A percentile compares a stretch with the other conserved stretches of the same genome.
Conservation (phyloP, 1,140 invertebrate genomes). For the Saccostrea echinata region DNA sequence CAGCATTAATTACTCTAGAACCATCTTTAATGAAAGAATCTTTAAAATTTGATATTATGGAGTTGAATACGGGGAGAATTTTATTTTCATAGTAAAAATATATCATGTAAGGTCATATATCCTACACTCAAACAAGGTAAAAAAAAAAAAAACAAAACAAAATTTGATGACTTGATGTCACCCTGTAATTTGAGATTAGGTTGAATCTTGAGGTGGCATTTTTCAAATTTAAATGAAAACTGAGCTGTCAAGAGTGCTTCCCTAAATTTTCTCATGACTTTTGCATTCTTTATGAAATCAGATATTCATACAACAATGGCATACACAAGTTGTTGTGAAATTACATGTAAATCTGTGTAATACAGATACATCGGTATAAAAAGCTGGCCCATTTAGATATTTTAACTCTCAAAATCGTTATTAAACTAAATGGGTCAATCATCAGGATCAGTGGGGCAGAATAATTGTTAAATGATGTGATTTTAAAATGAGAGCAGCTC, state of each 20-base stretch:
- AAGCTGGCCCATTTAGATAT: background rate
- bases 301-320: background rate
- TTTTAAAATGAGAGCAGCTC: background rate
- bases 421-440: slow-evolving; percentile 3
- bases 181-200: background rate
- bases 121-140: no score
- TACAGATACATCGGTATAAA: background rate
- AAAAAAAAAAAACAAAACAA: no score
- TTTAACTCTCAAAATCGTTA: background rate
- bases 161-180: no score
- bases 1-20: no score
- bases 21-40: no score
- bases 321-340: background rate
- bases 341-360: background rate
- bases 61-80: no score
- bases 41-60: no score
- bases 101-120: no score
- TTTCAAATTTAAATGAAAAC: background rate
- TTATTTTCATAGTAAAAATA: no score
- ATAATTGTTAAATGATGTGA: background rate
- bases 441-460: background rate
- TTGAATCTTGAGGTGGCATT: background rate
- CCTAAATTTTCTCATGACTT: slow-evolving; percentile 8
- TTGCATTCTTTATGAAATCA: slow-evolving; percentile 2
- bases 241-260: background rate